A percentile compares a stretch with the other conserved stretches of the same genome.
These are phyloP conservation scores for Orussus abietinus DNA, from an alignment of 1,140 invertebrate species.

Conservation along the genomic window DNA sequence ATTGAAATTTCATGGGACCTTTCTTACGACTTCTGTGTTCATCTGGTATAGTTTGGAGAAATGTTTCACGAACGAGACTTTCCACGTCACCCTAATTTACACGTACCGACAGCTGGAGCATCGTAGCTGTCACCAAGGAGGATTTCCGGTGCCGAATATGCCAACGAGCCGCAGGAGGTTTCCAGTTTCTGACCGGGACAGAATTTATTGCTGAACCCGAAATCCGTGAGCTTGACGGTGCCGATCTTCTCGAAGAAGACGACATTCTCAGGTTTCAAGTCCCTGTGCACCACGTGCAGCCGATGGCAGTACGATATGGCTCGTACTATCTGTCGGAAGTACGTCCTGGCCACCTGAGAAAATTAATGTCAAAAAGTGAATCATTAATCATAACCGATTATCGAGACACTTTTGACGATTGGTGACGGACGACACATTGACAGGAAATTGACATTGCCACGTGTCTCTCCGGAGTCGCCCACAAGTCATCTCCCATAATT, in stretches of 20 bases:
- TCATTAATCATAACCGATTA: too few species aligned
- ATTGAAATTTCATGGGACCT: too few species aligned
- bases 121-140: conserved; percentile 93
- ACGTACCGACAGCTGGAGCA: conserved; percentile 86
- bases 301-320: conserved; percentile 98
- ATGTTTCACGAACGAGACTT: too few species aligned
- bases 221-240: conserved; percentile 97
- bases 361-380: too few species aligned
- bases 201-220: conserved; percentile 98
- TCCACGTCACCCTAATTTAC: too few species aligned
- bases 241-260: conserved; percentile 98
- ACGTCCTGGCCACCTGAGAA: conserved; percentile 77
- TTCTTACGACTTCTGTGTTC: too few species aligned
- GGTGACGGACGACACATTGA: too few species aligned
- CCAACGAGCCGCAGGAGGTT: conserved; percentile 98
- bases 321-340: conserved; percentile 93
- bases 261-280: conserved; percentile 98
- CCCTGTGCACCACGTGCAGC: conserved; percentile 88
- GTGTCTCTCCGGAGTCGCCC: not conserved
- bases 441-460: too few species aligned
- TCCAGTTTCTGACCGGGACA: conserved; percentile 95
- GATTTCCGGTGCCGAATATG: conserved; percentile 99
- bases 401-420: too few species aligned
- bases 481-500: too few species aligned
- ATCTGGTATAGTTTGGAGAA: too few species aligned